These are phyloP conservation scores for Psilopogon haemacephalus DNA, from an alignment of 2,113 vertebrate genomes.

Conservation along the genomic window DNA sequence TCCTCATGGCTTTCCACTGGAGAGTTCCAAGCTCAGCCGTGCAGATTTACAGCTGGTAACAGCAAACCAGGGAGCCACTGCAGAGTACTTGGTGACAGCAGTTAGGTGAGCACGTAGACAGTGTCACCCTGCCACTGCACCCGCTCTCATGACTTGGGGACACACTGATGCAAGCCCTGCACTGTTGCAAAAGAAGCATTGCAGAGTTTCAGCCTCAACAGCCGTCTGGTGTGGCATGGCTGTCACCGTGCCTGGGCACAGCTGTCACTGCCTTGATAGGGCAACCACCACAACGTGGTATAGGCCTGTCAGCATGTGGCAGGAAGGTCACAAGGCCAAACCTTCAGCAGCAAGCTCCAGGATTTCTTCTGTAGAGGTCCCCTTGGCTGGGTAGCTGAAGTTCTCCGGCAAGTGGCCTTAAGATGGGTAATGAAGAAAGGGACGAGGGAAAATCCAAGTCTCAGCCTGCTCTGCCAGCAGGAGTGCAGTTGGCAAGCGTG, in stretches of 20 bases:
- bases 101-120: background rate
- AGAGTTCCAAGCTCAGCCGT: background rate
- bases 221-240: background rate
- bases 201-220: background rate
- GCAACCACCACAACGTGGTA: background rate
- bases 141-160: background rate
- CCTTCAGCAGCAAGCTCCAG: background rate
- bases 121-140: background rate
- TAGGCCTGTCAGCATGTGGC: background rate
- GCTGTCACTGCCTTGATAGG: constrained; percentile 4
- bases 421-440: background rate
- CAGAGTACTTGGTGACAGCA: background rate
- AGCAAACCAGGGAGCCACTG: background rate
- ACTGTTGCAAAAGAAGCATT: constrained; percentile 3
- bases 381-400: background rate
- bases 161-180: background rate
- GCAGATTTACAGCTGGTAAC: background rate
- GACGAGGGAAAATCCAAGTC: background rate
- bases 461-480: background rate
- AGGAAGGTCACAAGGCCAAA: background rate
- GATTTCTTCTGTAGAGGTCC: background rate
- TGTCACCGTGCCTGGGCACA: background rate
- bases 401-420: background rate
- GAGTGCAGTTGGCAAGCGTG: background rate
- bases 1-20: too few relatives aligned